phyloP scores from a whole-genome alignment of 2,113 vertebrate genomes.

The Bubo scandiacus region DNA sequence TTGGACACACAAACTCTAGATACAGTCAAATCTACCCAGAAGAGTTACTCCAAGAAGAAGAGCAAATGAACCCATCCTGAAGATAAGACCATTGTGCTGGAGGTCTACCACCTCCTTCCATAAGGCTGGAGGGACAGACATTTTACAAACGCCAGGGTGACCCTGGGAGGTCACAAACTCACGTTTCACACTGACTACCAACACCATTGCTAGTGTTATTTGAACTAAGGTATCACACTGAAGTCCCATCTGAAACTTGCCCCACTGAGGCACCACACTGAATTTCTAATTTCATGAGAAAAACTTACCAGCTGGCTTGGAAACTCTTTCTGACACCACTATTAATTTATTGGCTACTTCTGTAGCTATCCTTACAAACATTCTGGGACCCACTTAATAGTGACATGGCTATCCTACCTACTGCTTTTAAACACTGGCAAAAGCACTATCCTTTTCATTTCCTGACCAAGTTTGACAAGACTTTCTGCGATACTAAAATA shows the following conservation, averaged over 20 bases:
- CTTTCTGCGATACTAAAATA: not conserved
- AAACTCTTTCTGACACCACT: not conserved
- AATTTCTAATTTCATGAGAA: not conserved
- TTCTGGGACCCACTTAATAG: not conserved
- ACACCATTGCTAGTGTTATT: not conserved
- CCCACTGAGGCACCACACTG: not conserved
- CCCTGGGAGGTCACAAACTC: not conserved
- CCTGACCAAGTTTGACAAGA: not conserved
- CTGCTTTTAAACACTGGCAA: not conserved
- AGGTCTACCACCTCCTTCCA: not conserved
- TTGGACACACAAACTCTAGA: not conserved
- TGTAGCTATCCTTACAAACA: not conserved
- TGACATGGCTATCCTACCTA: not conserved
- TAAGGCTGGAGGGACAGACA: not conserved
- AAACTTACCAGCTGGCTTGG: not conserved
- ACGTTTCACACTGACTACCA: not conserved
- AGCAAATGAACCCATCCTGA: not conserved
- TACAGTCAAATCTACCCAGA: not conserved
- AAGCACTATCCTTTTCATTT: not conserved
- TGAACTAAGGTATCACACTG: not conserved
- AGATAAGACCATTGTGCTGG: not conserved
- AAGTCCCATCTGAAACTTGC: not conserved
- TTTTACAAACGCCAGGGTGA: not conserved
- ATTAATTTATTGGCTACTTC: not conserved
- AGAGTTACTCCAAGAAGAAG: not conserved